Conservation (phyloP, 2,888 invertebrate species). For the Acleris emargana region DNA sequence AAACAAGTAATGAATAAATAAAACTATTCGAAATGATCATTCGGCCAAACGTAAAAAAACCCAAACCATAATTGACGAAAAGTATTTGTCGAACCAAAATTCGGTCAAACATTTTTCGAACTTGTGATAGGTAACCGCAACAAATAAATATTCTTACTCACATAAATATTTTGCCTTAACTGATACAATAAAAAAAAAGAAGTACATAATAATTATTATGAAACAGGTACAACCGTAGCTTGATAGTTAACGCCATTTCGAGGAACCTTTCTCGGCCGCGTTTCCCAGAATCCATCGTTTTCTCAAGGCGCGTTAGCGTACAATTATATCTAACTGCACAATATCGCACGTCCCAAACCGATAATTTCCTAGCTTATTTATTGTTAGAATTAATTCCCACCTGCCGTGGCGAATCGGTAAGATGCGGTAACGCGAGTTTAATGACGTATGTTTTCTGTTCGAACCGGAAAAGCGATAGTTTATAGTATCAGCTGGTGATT, state of each 20-base stretch:
- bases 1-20: no score
- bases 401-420: constrained; percentile 31
- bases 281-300: constrained; percentile 17
- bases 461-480: constrained; percentile 18
- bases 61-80: no score
- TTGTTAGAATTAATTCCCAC: constrained; percentile 25
- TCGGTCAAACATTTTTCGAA: no score
- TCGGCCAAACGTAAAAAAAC: no score
- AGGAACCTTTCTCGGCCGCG: constrained; percentile 13
- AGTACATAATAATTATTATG: neutral
- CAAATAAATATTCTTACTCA: no score
- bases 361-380: constrained; percentile 33
- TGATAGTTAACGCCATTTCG: neutral
- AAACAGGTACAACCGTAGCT: neutral
- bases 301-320: constrained; percentile 12
- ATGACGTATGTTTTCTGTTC: constrained; percentile 18
- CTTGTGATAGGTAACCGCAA: no score
- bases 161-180: no score
- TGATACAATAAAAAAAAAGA: no score
- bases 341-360: constrained; percentile 26
- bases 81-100: no score
- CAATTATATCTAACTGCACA: constrained; percentile 23
- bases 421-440: constrained; percentile 11
- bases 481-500: neutral
- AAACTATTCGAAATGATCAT: no score